A percentile compares a stretch with the other conserved stretches of the same genome.
Evolutionary conservation across 2,888 invertebrate genomes (phyloP).

Genomic region (Meteorus cinctellus): DNA sequence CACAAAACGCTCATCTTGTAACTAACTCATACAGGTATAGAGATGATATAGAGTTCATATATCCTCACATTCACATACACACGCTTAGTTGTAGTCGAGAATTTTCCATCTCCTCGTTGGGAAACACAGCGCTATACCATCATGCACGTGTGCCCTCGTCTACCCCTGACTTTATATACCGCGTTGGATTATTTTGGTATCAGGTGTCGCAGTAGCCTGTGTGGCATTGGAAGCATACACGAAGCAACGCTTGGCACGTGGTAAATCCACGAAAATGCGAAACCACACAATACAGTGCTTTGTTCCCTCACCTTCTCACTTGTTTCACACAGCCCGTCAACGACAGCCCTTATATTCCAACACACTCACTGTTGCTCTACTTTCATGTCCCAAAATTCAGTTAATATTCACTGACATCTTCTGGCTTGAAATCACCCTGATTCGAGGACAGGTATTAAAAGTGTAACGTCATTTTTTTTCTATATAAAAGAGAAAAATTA

Average conservation of each 20-base stretch:
- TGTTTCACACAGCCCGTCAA: not conserved
- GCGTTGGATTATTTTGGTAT: conserved; percentile 35
- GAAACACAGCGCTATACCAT: not conserved
- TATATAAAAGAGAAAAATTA: too few species aligned
- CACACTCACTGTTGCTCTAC: conserved; percentile 12
- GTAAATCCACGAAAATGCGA: conserved; percentile 41
- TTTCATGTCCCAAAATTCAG: conserved; percentile 30
- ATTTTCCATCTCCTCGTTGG: not conserved
- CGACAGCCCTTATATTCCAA: not conserved
- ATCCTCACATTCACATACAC: not conserved
- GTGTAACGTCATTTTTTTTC: too few species aligned
- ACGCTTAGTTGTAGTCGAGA: not conserved
- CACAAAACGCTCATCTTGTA: not conserved
- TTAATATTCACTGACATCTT: conserved; percentile 26
- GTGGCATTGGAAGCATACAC: conserved; percentile 33
- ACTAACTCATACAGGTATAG: not conserved
- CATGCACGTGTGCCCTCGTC: conserved; percentile 11
- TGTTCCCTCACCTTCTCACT: conserved; percentile 19
- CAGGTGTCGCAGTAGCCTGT: conserved; percentile 36
- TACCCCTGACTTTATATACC: conserved; percentile 16
- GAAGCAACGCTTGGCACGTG: conserved; percentile 36
- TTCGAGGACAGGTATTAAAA: not conserved
- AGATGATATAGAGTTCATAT: not conserved
- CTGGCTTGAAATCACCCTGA: conserved; percentile 14
- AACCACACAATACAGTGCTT: conserved; percentile 23